phyloP scores from a whole-genome alignment of 2,797 vertebrate genomes.

The Momotus momota region DNA sequence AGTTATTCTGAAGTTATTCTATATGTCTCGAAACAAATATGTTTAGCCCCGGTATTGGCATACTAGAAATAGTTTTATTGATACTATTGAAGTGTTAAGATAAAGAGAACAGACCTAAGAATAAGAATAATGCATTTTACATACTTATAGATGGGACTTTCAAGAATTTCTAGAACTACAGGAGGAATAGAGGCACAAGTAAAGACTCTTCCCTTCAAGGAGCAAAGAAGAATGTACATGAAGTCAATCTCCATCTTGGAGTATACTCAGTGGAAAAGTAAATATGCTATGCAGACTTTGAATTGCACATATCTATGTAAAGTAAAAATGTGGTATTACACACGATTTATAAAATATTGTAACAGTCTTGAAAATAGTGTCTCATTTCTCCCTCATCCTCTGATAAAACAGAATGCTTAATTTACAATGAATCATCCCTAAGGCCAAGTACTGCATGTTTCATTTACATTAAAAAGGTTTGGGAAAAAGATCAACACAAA shows the following conservation, averaged over 20 bases:
- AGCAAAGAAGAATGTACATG: neutral
- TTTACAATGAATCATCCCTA: conserved; percentile 4
- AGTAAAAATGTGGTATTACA: neutral
- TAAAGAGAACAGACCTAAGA: neutral
- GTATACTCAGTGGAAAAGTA: neutral
- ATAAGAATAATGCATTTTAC: neutral
- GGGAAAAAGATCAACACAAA: neutral
- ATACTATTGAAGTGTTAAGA: neutral
- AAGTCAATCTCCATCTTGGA: neutral
- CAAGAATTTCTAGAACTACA: neutral
- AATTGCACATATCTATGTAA: neutral
- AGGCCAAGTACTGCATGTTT: conserved; percentile 19
- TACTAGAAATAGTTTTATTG: neutral
- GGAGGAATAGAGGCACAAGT: neutral
- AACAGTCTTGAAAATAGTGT: neutral
- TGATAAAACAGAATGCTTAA: conserved; percentile 10
- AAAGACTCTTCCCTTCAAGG: neutral
- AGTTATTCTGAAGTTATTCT: neutral
- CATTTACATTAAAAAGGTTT: conserved; percentile 29
- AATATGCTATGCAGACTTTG: neutral
- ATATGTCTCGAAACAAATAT: neutral
- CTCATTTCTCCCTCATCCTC: neutral
- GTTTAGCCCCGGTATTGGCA: neutral
- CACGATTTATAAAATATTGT: neutral
- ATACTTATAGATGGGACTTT: neutral